Conservation (phyloP, 2,797 vertebrate species). For the Pseudochaenichthys georgianus region DNA sequence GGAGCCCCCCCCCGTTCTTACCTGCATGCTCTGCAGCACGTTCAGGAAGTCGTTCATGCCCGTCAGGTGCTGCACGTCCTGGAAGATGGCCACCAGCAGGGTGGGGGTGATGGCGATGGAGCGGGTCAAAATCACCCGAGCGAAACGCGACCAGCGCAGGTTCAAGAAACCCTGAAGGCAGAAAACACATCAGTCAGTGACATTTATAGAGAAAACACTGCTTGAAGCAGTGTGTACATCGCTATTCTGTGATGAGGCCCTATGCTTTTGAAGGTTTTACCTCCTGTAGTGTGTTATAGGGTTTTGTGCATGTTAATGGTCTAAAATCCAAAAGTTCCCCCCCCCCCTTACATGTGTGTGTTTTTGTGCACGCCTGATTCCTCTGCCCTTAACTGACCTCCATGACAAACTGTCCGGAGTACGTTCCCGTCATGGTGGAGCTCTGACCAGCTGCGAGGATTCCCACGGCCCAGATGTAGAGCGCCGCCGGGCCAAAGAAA, state of each 20-base stretch:
- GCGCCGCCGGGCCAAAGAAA: slow-evolving; percentile 90
- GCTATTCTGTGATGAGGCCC: neutral
- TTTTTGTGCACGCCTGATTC: neutral
- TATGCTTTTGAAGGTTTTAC: too few species aligned
- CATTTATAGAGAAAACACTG: slow-evolving; percentile 1
- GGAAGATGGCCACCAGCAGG: slow-evolving; percentile 91
- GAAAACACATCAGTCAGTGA: slow-evolving; percentile 3
- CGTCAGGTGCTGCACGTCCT: slow-evolving; percentile 89
- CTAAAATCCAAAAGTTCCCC: too few species aligned
- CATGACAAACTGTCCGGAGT: slow-evolving; percentile 96
- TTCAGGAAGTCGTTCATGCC: slow-evolving; percentile 97
- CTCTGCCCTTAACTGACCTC: slow-evolving; percentile 84
- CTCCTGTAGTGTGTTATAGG: too few species aligned
- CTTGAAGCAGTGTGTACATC: neutral
- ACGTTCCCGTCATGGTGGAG: slow-evolving; percentile 96
- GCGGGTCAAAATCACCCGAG: slow-evolving; percentile 91
- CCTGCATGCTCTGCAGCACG: slow-evolving; percentile 95
- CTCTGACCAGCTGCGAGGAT: slow-evolving; percentile 96
- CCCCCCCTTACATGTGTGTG: neutral
- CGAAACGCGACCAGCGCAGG: slow-evolving; percentile 92
- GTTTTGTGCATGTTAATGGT: too few species aligned
- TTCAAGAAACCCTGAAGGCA: slow-evolving; percentile 86
- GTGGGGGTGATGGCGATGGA: slow-evolving; percentile 93
- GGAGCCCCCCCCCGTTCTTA: slow-evolving; percentile 63
- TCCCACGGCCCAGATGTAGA: slow-evolving; percentile 95